Evolutionary conservation across 2,797 vertebrate genomes (phyloP), one percentile per base, ranked within the genome.

Genomic region (Sebastolobus altivelis): DNA sequence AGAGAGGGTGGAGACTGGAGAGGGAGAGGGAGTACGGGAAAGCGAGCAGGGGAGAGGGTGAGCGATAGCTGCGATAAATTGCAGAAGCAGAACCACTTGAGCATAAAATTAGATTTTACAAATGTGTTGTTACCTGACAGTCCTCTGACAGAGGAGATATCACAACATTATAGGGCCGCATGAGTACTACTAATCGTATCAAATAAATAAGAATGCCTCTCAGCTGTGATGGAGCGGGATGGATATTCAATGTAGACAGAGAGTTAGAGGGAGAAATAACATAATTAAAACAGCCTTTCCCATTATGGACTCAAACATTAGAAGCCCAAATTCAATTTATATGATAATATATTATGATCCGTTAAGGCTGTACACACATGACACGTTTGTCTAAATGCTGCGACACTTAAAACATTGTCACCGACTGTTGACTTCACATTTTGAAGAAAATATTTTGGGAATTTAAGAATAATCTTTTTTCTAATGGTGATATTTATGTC

Each of bases 21-120:
- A 88, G 84, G 75, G 77, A 86, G 87, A 67, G 72, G 63, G 75
- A 72, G 83, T 12, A 58, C 72, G 71, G 69, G 72, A 80, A 84
- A 81, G 86, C 52, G 78, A 82, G 81, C 60, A 63, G 54, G 77
- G 73, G 80, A 37, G 89, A 83, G 88, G 85, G 80, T 93, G 92
- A 93, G 91, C 91, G 90, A 94, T 93, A 91, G 93, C 93, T 89
- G 90, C 87, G 94, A 95, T 96, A 95, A 95, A 96, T 95, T 95
- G 93, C 93, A 94, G 92, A 93, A 94, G 94, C 95, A 93, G 93
- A 95, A 91, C 92, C 95, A 95, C 95, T 96, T 97, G 96, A 96
- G 96, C 96, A 96, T 97, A 96, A 97, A 97, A 97, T 97, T 95
- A 96, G 95, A 96, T 96, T 96, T 96, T 96, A 95, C 94, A 95